A percentile compares a stretch with the other conserved stretches of the same genome.
Conservation (phyloP, 2,113 vertebrate genomes). For the Tachuris rubrigastra region DNA sequence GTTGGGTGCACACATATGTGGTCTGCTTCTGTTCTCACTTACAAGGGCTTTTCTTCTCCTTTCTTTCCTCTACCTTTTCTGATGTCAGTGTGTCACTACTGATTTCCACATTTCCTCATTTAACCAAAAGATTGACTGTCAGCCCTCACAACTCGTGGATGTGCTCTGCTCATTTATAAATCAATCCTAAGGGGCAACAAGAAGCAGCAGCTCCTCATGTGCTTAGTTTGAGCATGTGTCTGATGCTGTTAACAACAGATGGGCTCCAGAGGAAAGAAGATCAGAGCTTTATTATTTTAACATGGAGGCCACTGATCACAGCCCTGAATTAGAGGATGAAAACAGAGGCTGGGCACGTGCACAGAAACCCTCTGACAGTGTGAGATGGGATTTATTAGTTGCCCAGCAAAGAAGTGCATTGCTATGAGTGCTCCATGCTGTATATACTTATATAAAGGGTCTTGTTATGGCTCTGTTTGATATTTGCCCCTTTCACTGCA, state of each 20-base stretch:
- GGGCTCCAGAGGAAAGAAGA: background rate
- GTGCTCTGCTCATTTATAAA: background rate
- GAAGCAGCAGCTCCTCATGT: background rate
- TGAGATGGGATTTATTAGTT: background rate
- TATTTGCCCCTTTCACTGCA: background rate
- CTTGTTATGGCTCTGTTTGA: background rate
- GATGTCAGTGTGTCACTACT: background rate
- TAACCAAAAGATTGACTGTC: background rate
- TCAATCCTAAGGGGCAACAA: background rate
- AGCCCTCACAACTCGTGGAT: background rate
- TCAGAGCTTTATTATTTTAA: background rate
- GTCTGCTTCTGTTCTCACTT: background rate
- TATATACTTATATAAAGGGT: background rate
- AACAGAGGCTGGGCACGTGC: background rate
- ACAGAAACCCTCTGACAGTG: background rate
- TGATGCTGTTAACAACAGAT: background rate
- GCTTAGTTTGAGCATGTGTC: background rate
- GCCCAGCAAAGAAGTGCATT: background rate
- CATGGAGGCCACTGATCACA: background rate
- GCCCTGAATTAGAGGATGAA: background rate
- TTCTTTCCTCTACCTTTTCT: background rate
- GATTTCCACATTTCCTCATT: background rate
- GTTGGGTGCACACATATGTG: background rate
- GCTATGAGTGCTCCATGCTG: background rate
- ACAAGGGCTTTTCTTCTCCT: accelerated